Conservation (phyloP, 1,140 invertebrate genomes). For the Aphaenogaster ashmeadi region DNA sequence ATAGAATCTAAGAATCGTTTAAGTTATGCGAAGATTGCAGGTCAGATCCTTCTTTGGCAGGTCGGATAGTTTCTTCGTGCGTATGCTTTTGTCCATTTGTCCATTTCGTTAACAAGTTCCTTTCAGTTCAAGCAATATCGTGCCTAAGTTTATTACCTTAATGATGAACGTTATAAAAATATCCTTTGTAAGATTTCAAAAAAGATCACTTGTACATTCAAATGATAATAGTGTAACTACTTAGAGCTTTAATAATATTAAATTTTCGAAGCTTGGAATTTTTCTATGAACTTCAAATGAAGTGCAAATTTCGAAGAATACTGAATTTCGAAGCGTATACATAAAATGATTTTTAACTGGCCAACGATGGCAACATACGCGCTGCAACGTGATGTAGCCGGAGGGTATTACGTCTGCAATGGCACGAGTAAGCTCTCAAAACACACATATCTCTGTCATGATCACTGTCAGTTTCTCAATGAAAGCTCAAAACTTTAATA, state of each 20-base stretch:
- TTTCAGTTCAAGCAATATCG: background rate
- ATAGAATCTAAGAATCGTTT: background rate
- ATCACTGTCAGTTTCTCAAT: background rate
- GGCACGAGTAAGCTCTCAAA: conserved; percentile 19
- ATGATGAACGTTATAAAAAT: background rate
- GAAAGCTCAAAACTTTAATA: background rate
- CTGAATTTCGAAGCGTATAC: background rate
- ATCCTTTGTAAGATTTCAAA: background rate
- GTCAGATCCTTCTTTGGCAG: background rate
- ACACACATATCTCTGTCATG: background rate
- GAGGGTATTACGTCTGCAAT: conserved; percentile 44
- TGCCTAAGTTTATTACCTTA: background rate
- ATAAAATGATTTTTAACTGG: background rate
- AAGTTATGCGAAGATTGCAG: background rate
- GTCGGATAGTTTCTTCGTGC: background rate
- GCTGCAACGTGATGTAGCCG: background rate
- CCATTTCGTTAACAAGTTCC: background rate
- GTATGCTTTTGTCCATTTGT: background rate
- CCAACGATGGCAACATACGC: background rate
- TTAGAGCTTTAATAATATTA: background rate
- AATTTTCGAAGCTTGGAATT: background rate
- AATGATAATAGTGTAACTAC: background rate
- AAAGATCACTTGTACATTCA: background rate
- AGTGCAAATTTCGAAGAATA: background rate
- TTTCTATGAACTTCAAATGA: background rate